Evolutionary conservation across 2,113 vertebrate species (phyloP), one percentile per base, ranked within the genome.

Genomic region (Ranitomeya variabilis): DNA sequence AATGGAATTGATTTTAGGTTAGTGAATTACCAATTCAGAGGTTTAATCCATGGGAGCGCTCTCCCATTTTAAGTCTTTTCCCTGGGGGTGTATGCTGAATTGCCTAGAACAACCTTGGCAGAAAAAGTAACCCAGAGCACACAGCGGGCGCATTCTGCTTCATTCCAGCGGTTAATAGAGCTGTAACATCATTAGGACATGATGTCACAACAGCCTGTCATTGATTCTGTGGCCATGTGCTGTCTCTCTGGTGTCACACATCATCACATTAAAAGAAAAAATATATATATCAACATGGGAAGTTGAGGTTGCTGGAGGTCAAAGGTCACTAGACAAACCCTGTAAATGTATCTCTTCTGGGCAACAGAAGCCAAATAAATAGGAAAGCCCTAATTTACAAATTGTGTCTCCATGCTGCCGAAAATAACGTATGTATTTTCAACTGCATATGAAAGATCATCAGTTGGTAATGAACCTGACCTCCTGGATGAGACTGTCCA

Each of bases 1-100:
- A 73, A 85, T 73, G 23, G 26, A 83, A 67, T 64, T 83, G 80
- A 83, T 83, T 83, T 83, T 83, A 83, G 80, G 83, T 64, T 85
- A 73, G 69, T 74, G 67, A 85, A 85, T 85, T 85, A 71, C 66
- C 83, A 74, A 74, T 86, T 86, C 84, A 76, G 67, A 86, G 84
- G 67, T 86, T 76, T 86, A 86, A 86, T 76, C 84, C 54, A 73
- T 59, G 55, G 55, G 69, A 76, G 54, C 69, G 31, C 71, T 74
- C 84, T 60, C 84, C 71, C 84, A 86, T 76, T 45, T 86, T 37
- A 86, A 86, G 71, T 76, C 69, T 45, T 60, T 76, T 74, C 54
- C 64, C 84, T 76, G 69, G 84, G 69, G 69, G 55, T 76, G 71
- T 37, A 74, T 86, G 84, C 69, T 76, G 84, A 86, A 60, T 76